These are phyloP conservation scores for Ariopsis seemanni DNA, from an alignment of 2,113 vertebrate species.

Conservation along the genomic window DNA sequence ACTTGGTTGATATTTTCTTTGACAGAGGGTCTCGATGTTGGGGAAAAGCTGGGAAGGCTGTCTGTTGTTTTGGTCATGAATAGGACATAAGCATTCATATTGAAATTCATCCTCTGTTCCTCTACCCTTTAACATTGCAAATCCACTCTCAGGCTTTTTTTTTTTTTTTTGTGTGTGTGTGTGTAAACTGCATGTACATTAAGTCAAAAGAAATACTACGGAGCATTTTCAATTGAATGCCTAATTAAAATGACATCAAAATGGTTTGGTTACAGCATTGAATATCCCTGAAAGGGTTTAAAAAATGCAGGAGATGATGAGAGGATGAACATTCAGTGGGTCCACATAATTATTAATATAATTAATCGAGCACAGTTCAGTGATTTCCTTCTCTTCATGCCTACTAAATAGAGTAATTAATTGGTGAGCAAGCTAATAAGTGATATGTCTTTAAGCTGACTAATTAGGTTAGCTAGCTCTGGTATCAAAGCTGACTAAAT, in stretches of 20 bases:
- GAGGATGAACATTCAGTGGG: slow-evolving; percentile 22
- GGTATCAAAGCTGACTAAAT: background rate
- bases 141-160: background rate
- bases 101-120: slow-evolving; percentile 16
- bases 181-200: slow-evolving; percentile 11
- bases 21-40: background rate
- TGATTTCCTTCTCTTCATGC: slow-evolving; percentile 10
- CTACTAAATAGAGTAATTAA: slow-evolving; percentile 11
- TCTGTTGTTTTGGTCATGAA: slow-evolving; percentile 28
- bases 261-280: slow-evolving; percentile 7
- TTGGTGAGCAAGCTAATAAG: slow-evolving; percentile 2
- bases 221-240: slow-evolving; percentile 28
- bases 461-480: slow-evolving; percentile 8
- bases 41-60: background rate
- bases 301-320: slow-evolving; percentile 29
- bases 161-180: background rate
- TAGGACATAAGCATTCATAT: slow-evolving; percentile 27
- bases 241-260: slow-evolving; percentile 32
- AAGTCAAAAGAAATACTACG: slow-evolving; percentile 27
- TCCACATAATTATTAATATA: slow-evolving; percentile 3
- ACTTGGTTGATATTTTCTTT: background rate
- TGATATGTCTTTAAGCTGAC: background rate
- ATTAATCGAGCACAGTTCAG: slow-evolving; percentile 4
- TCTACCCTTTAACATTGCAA: slow-evolving; percentile 28
- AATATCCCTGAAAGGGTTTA: slow-evolving; percentile 22